Evolutionary conservation across 1,140 invertebrate species (phyloP).

Genomic region (Coenobita brevimanus): DNA sequence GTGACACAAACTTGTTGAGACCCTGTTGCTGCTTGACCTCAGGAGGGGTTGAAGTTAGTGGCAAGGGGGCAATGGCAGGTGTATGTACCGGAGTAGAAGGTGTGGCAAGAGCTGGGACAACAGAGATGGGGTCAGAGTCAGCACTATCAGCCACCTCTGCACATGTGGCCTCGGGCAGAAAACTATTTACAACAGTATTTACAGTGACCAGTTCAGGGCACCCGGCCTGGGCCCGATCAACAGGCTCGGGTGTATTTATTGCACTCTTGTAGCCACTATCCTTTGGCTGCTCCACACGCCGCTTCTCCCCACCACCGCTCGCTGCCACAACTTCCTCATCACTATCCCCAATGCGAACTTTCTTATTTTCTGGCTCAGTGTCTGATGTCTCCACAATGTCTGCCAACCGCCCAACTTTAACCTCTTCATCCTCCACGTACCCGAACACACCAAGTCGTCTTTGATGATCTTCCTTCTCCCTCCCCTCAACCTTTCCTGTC

Average conservation of each 20-base stretch:
- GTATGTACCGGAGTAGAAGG: neutral
- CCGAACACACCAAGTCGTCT: conserved; percentile 20
- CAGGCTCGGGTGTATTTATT: conserved; percentile 68
- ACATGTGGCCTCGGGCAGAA: conserved; percentile 46
- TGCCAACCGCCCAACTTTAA: conserved; percentile 56
- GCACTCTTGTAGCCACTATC: conserved; percentile 70
- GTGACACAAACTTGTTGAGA: conserved; percentile 49
- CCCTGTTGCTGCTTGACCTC: conserved; percentile 11
- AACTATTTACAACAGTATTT: conserved; percentile 61
- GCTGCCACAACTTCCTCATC: conserved; percentile 54
- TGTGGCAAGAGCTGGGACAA: conserved; percentile 8
- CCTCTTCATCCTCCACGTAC: conserved; percentile 48
- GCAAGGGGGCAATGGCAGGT: neutral
- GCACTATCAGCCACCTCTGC: conserved; percentile 26
- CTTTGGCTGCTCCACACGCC: conserved; percentile 66
- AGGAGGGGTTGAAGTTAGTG: neutral
- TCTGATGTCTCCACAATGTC: conserved; percentile 64
- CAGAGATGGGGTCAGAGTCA: conserved; percentile 24
- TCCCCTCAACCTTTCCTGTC: neutral
- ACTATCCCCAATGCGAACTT: conserved; percentile 58
- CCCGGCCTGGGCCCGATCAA: conserved; percentile 57
- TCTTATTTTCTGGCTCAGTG: conserved; percentile 56
- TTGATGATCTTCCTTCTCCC: neutral
- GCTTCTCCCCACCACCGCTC: conserved; percentile 14
- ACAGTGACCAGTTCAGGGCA: conserved; percentile 42